Evolutionary conservation across 2,797 vertebrate species (phyloP), one percentile per base, ranked within the genome.

Genomic region (Hemitrygon akajei): DNA sequence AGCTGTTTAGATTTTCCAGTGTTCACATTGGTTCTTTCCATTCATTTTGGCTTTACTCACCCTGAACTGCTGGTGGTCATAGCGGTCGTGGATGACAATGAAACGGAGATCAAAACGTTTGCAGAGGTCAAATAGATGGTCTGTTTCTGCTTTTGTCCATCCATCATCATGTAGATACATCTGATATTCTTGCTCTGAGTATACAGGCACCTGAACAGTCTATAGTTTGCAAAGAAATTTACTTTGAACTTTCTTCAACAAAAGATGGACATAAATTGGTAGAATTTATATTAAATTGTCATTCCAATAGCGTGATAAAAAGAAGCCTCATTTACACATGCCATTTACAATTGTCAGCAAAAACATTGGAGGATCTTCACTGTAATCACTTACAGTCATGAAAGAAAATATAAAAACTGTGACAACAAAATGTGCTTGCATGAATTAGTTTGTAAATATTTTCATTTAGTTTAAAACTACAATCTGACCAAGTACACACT

Each of bases 141-240:
- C 99, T 0, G 99, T 99, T 96, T 99, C 99, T 25, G 98, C 98
- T 96, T 99, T 99, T 86, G 99, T 99, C 99, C 99, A 99, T 10
- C 98, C 98, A 1, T 99, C 99, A 0, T 99, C 98, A 0, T 99
- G 98, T 84, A 99, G 98, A 96, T 99, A 98, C 96, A 99, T 97
- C 95, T 99, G 98, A 96, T 99, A 99, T 94, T 99, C 99, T 95
- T 99, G 99, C 96, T 99, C 99, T 0, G 99, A 99, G 95, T 99
- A 99, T 81, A 98, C 98, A 0, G 99, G 99, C n/a, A 99, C 97
- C 96, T 99, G 99, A 84, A 99, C 99, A 0, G 98, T 97, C 99
- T 99, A 27, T 10, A 93, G 76, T 87, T 10, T 37, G 34, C 84
- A 94, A 73, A 14, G 7, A 91, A 71, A 73, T 58, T 93, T 76